Base-by-base conservation (phyloP, 2,888 invertebrate species). In the Lissonota sp. region DNA sequence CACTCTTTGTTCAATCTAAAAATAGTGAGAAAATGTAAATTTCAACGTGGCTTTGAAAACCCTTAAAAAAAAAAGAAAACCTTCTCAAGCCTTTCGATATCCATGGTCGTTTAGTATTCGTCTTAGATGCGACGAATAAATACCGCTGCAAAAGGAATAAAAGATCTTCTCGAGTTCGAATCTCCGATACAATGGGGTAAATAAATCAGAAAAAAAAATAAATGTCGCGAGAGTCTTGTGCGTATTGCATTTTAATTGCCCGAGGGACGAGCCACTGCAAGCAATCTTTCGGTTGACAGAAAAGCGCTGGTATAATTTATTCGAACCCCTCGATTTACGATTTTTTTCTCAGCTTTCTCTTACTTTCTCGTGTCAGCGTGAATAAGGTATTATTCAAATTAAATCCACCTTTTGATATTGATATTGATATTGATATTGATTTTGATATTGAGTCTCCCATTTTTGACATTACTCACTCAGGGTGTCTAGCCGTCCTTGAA, bases 321-420 rank as follows among this genome's bases (percentile, higher is more conserved):
- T 75, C 71, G 64, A 67, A 73, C 40, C 40, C 42, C 40, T 16
- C 53, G 71, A 82, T 82, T 77, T 80, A 83, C 80, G 63, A 37
- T 39, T 39, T 69, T 63, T 49, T 57, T 42, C 42, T 51, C 55
- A 8, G 37, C 40, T 71, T 42, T 75, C 75, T 58, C 55, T 55
- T 51, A 60, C 53, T 67, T 62, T 37, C 74, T 49, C 12, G 5
- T 5, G 6, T 77, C 74, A 44, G 44, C 70, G 71, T 80, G 66
- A 82, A 80, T 80, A 69, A 75, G 58, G 74, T 63, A 81, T 80
- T 81, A 81, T 83, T 83, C 55, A 66, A 80, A 83, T n/a, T 78
- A 58, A 51, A 60, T n/a, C 58, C 60, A 42, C 26, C 26, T 26
- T 26, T n/a, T n/a, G n/a, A 3, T 26, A 26, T 26, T 26, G 3